Evolutionary conservation across 2,888 invertebrate species (phyloP), one percentile per base, ranked within the genome.

Genomic region (Pharmacophagus antenor): DNA sequence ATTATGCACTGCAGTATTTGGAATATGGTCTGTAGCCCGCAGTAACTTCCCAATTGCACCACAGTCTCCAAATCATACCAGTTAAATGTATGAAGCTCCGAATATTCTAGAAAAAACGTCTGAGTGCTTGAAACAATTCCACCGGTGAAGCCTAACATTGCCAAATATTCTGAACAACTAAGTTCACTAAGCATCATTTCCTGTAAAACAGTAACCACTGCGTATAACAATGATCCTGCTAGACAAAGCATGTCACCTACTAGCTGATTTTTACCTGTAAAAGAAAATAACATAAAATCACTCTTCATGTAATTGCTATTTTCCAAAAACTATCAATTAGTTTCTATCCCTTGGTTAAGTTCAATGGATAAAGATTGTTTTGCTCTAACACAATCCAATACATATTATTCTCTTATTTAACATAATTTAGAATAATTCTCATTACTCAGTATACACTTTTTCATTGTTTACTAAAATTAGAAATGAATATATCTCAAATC

Each of bases 171-270:
- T 47, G 95, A 92, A 65, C 94, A 93, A 63, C 95, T 94, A 67
- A 94, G 94, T 12, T 93, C 94, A 77, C 95, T 94, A n/a, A 97
- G 94, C 65, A 95, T 93, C 82, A 95, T 93, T 81, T 97, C 97
- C 89, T 97, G 95, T 1, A 94, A 83, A 0, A 97, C 95, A 68
- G 96, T 96, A 20, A 95, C 94, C 48, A 95, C 89, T 1, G 96
- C 96, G 74, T 95, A 96, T 5, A 96, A 86, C 0, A 95, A 91
- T 0, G 96, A 95, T 3, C 96, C 96, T 8, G 92, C 93, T 8
- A 96, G 88, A 73, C 95, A 95, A 21, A 97, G 85, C 93, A 96
- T 93, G 77, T 97, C 97, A 2, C 97, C 97, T 3, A 96, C 93
- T 15, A 96, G 85, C 68, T 94, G 94, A 80, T 95, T 95, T 80